Evolutionary conservation across 2,797 vertebrate genomes (phyloP), one percentile per base, ranked within the genome.

Genomic region (Micromesistius poutassou): DNA sequence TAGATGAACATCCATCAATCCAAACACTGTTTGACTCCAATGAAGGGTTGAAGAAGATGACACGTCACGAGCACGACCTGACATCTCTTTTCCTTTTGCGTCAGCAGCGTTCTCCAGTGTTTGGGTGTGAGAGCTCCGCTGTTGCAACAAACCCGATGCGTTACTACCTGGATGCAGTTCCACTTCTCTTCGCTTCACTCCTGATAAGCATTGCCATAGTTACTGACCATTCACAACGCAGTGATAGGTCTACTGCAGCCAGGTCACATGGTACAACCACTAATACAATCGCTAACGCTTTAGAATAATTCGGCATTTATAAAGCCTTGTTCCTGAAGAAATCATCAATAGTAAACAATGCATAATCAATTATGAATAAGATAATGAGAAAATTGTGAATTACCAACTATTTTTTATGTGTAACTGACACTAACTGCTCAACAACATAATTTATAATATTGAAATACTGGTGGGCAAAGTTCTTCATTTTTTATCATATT

Each of bases 101-200:
- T 72, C 86, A 85, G 80, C 30, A 89, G 77, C 62, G 62, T 68
- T 81, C 46, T 79, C 81, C 79, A 86, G 79, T 80, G 83, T 84
- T 89, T 89, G 82, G 89, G 89, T 87, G 84, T 73, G 77, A 86
- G 87, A 62, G 89, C 88, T 87, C 85, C 78, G 30, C 42, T 80
- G 84, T 83, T 93, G 88, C 89, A 91, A 83, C 92, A 94, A 93
- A 94, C 85, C 73, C 80, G n/a, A n/a, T n/a, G n/a, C 79, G 82
- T 80, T 82, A 89, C 90, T 95, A 95, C 95, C 95, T 96, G 86
- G 85, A 73, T 72, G 80, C 81, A 74, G 85, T 76, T 90, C 92
- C 93, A 84, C 90, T 91, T 90, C 83, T 95, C 92, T 87, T 93
- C 78, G 78, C 86, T 78, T 93, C 89, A 84, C 86, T 93, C 93